phyloP scores from a whole-genome alignment of 2,797 vertebrate genomes.

The Sebastes taczanowskii region DNA sequence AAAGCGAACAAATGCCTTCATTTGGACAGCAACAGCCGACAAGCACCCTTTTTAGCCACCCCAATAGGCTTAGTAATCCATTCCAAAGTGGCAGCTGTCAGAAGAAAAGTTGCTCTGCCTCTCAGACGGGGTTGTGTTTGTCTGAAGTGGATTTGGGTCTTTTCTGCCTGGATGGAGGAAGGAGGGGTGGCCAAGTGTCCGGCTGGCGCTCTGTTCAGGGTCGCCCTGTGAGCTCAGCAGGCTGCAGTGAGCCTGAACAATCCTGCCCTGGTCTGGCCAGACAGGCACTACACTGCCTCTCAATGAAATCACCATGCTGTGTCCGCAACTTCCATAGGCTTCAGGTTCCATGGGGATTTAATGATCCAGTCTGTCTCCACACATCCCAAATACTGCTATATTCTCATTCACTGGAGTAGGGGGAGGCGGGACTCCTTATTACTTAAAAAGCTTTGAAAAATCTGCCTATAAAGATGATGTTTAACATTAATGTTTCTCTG shows the following conservation, averaged over 20 bases:
- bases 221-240: slow-evolving; percentile 77
- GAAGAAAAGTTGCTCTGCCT: slow-evolving; percentile 82
- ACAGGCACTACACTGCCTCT: slow-evolving; percentile 72
- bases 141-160: slow-evolving; percentile 79
- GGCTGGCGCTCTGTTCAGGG: slow-evolving; percentile 73
- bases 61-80: slow-evolving; percentile 83
- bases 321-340: slow-evolving; percentile 67
- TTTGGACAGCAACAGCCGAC: slow-evolving; percentile 74
- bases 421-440: not conserved
- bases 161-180: slow-evolving; percentile 63
- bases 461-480: not conserved
- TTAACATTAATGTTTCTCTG: not conserved
- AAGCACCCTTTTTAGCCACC: slow-evolving; percentile 73
- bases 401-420: slow-evolving; percentile 2
- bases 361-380: slow-evolving; percentile 51
- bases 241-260: slow-evolving; percentile 82
- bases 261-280: slow-evolving; percentile 72
- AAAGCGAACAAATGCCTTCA: slow-evolving; percentile 76
- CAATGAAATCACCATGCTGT: slow-evolving; percentile 81
- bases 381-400: slow-evolving; percentile 43
- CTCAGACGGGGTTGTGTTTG: slow-evolving; percentile 70
- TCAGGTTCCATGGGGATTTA: slow-evolving; percentile 68
- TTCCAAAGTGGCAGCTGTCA: slow-evolving; percentile 86
- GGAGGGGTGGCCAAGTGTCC: slow-evolving; percentile 71
- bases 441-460: not conserved